Evolutionary conservation across 64 coral and sea anemone species (phyloP).

Genomic region (Astreopora myriophthalma): DNA sequence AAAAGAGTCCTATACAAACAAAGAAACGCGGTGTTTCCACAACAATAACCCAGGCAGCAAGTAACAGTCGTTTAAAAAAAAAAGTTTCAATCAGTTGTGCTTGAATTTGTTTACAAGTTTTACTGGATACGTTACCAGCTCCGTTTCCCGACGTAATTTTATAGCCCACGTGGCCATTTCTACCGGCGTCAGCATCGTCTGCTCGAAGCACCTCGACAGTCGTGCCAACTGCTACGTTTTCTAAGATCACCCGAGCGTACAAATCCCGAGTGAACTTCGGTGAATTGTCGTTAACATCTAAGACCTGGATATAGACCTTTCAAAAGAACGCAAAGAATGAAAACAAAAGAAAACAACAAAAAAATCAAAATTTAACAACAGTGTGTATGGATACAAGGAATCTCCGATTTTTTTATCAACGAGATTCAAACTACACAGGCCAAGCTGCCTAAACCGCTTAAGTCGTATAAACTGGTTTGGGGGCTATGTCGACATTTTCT

Average conservation of each 20-base stretch:
- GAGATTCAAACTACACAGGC: too few species aligned
- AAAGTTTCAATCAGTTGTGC: too few species aligned
- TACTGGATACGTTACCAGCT: slow-evolving; percentile 62
- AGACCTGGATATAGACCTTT: slow-evolving; percentile 56
- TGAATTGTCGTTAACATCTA: slow-evolving; percentile 92
- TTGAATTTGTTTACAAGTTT: too few species aligned
- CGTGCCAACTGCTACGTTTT: slow-evolving; percentile 76
- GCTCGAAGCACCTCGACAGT: slow-evolving; percentile 71
- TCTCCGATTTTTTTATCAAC: too few species aligned
- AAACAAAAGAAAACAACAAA: not conserved
- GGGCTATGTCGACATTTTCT: too few species aligned
- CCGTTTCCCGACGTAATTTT: slow-evolving; percentile 76
- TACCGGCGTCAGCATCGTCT: slow-evolving; percentile 72
- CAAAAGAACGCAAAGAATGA: not conserved
- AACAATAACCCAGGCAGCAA: not conserved
- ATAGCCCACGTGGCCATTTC: slow-evolving; percentile 74
- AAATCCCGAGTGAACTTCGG: slow-evolving; percentile 66
- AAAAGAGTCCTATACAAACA: slow-evolving; percentile 58
- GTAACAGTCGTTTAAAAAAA: too few species aligned
- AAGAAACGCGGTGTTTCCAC: not conserved
- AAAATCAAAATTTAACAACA: not conserved
- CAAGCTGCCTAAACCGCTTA: too few species aligned
- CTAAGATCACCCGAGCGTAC: slow-evolving; percentile 82
- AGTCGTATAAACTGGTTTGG: too few species aligned
- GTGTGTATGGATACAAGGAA: not conserved